phyloP scores from a whole-genome alignment of 2,888 invertebrate species.

The Coleophora deauratella region DNA sequence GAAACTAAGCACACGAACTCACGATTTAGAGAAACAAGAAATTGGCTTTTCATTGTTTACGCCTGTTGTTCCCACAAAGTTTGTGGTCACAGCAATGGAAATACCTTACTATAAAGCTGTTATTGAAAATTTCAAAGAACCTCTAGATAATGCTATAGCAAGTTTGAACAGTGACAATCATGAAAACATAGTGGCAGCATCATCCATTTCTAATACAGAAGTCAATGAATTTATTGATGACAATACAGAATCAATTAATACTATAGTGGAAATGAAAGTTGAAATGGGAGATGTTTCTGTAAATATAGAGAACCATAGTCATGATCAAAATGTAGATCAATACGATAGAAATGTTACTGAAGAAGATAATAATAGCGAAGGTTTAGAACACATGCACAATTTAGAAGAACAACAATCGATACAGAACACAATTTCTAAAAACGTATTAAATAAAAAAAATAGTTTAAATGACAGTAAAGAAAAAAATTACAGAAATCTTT shows the following conservation, averaged over 20 bases:
- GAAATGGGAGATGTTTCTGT: constrained; percentile 1
- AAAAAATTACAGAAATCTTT: not conserved
- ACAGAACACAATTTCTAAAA: too few species aligned
- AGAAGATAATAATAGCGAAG: not conserved
- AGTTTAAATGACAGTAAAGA: not conserved
- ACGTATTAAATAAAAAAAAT: not conserved
- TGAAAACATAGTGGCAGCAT: not conserved
- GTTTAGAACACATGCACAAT: constrained; percentile 4
- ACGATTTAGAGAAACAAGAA: constrained; percentile 23
- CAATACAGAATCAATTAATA: too few species aligned
- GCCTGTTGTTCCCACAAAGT: constrained; percentile 24
- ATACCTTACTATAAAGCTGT: constrained; percentile 30
- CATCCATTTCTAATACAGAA: too few species aligned
- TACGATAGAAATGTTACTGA: not conserved
- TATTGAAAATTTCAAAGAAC: constrained; percentile 27
- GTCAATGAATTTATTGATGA: too few species aligned
- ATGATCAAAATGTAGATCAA: too few species aligned
- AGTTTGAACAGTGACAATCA: constrained; percentile 4
- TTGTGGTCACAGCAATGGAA: constrained; percentile 32
- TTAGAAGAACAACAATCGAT: too few species aligned
- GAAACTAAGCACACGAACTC: constrained; percentile 1
- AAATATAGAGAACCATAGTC: not conserved
- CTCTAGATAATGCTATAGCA: constrained; percentile 5
- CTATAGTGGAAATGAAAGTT: too few species aligned
- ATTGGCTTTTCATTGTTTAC: constrained; percentile 27